These are phyloP conservation scores for Eubasilissa splendida DNA, from an alignment of 2,888 invertebrate species.

Conservation along the genomic window DNA sequence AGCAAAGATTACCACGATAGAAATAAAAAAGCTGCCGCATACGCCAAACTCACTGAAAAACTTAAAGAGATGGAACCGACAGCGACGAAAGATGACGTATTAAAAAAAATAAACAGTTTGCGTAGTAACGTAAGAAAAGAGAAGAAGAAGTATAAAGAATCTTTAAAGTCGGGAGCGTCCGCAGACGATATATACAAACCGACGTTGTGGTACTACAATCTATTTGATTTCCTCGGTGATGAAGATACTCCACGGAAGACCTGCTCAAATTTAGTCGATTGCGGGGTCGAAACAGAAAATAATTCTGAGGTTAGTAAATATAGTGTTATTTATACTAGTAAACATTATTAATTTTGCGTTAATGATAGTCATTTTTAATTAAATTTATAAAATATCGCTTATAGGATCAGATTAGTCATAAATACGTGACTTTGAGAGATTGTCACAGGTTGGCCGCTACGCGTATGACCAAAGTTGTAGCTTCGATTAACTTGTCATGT, in stretches of 20 bases:
- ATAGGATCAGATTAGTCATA: no score
- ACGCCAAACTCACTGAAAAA: no score
- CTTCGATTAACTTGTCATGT: no score
- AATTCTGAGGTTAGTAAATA: neutral
- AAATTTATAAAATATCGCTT: no score
- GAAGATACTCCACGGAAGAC: neutral
- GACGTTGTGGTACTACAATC: neutral
- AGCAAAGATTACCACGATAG: no score
- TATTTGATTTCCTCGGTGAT: neutral
- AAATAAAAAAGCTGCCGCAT: no score
- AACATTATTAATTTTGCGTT: no score
- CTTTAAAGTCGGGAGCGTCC: neutral
- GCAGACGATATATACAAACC: neutral
- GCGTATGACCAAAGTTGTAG: no score
- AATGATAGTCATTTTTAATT: no score
- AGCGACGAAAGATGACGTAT: neutral
- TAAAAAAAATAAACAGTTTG: neutral
- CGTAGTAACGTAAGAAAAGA: neutral
- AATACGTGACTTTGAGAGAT: no score
- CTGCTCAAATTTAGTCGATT: neutral
- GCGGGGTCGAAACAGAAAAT: neutral
- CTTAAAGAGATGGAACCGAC: neutral
- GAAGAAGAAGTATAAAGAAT: slow-evolving; percentile 1
- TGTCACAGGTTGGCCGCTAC: no score
- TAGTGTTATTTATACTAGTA: no score